Conservation (phyloP, 2,113 vertebrate species). For the Thalassarche chlororhynchos region DNA sequence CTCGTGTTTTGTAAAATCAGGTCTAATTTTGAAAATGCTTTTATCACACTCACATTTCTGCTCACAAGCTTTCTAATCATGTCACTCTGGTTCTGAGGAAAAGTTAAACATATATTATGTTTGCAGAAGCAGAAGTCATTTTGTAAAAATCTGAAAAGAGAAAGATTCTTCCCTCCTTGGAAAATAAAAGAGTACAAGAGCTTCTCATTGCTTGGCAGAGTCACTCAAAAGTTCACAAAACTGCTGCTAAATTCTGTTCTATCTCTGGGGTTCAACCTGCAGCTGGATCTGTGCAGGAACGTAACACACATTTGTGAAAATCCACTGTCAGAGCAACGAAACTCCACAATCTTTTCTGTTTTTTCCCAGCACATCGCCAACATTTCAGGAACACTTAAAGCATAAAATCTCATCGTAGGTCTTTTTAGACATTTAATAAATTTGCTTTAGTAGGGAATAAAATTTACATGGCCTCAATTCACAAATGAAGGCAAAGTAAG, state of each 20-base stretch:
- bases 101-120: not conserved
- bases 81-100: not conserved
- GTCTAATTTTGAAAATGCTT: slow-evolving; percentile 2
- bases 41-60: not conserved
- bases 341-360: not conserved
- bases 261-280: not conserved
- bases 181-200: not conserved
- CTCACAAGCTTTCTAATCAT: not conserved
- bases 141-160: not conserved
- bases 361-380: not conserved
- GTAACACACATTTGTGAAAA: not conserved
- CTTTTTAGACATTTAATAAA: not conserved
- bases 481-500: not conserved
- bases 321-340: not conserved
- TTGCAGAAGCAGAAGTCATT: not conserved
- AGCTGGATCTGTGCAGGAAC: not conserved
- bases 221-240: not conserved
- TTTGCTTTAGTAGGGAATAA: not conserved
- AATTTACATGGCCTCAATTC: not conserved
- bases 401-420: not conserved
- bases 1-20: not conserved
- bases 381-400: not conserved
- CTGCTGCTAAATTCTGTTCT: not conserved
- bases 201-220: not conserved
- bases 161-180: not conserved